Percentiles rank a stretch among this genome's conserved stretches.
Evolutionary conservation across 2,113 vertebrate species (phyloP).

Genomic region (Oreocharis arfaki): DNA sequence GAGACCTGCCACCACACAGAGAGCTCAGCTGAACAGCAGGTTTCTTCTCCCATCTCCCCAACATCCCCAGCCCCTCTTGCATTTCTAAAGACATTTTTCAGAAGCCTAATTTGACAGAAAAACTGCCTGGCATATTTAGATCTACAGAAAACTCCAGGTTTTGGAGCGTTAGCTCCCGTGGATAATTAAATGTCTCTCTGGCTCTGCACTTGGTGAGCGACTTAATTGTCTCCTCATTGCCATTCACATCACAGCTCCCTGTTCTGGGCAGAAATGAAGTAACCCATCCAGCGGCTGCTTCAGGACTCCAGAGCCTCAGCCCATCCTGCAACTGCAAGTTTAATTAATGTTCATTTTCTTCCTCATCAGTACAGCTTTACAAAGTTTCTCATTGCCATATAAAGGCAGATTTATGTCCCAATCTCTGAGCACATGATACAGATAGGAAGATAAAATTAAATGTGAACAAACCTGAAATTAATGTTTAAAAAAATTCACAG

Average conservation of each 20-base stretch:
- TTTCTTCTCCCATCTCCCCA: neutral
- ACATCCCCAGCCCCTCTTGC: neutral
- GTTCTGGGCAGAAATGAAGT: conserved; percentile 52
- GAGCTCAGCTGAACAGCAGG: neutral
- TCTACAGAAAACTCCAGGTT: conserved; percentile 16
- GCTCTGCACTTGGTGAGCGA: conserved; percentile 26
- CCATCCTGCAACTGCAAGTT: neutral
- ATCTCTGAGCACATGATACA: neutral
- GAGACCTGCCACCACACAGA: neutral
- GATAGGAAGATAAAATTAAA: conserved; percentile 9
- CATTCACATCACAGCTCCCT: conserved; percentile 57
- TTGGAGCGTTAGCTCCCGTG: neutral
- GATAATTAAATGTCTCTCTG: conserved; percentile 58
- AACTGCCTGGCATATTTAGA: neutral
- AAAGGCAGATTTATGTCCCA: conserved; percentile 3
- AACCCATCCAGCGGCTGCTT: neutral
- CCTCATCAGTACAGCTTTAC: conserved; percentile 51
- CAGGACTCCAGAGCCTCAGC: conserved; percentile 27
- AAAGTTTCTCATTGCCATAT: neutral
- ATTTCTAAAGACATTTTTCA: neutral
- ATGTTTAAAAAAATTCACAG: neutral
- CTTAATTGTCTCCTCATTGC: conserved; percentile 65
- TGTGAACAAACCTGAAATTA: neutral
- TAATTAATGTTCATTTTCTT: conserved; percentile 62
- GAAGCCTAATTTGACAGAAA: conserved; percentile 32